Base-by-base conservation (phyloP, 2,797 vertebrate species). In the Arrhamphus sclerolepis region DNA sequence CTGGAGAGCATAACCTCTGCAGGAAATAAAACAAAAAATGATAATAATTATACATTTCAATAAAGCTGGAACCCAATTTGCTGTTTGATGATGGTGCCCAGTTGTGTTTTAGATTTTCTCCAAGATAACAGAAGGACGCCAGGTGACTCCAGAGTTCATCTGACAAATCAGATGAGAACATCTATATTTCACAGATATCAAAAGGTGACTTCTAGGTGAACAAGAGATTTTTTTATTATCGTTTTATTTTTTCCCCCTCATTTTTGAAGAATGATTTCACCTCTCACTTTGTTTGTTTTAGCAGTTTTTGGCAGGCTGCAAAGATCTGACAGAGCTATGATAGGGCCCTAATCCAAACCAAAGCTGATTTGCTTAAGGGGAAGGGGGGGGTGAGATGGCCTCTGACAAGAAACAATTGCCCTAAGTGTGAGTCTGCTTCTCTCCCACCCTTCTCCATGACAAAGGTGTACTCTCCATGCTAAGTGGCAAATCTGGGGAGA, bases 401-500 rank as follows among this genome's bases (percentile, higher is more conserved):
- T 70, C 75, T 66, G 83, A 89, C 88, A 88, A 88, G 86, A 89
- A 89, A 90, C 87, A 90, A 91, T 89, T 89, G 88, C 83, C 78
- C 82, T 78, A 75, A 85, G 85, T 87, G 80, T 82, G 84, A 84
- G 83, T 80, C 82, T 83, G 82, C 60, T 67, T 87, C 79, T 87
- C 82, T 86, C 78, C 76, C 78, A 82, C 69, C 85, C 87, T 62
- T 80, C 83, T 87, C 86, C 86, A 86, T 86, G 87, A 90, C 90
- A 91, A 91, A 91, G 90, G 89, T 90, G 85, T 88, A 86, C 81
- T 87, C 87, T 89, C 80, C 83, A 88, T 85, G 87, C 90, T 89
- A 89, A 89, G 86, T 88, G 89, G 88, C 89, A 89, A 90, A 89
- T 89, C 86, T 90, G 83, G 76, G 81, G 85, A 91, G 86, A 91